Evolutionary conservation across 2,888 invertebrate species (phyloP), one percentile per base, ranked within the genome.

Genomic region (Quadroppia sp.): DNA sequence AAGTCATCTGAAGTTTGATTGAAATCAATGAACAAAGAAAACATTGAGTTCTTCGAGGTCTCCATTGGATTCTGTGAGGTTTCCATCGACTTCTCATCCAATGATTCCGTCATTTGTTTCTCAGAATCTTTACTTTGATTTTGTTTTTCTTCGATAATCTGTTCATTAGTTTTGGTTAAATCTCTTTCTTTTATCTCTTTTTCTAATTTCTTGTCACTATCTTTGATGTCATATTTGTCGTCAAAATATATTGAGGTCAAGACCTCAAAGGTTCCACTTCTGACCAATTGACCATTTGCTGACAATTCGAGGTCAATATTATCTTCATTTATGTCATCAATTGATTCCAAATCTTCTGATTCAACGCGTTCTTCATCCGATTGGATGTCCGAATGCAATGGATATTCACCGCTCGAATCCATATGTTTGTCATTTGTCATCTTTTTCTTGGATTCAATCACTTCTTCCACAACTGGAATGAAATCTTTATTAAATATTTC

Each of bases 211-310:
- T 74, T 32, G 13, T 48, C 45, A 17, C n/a, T n/a, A n/a, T 56
- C 36, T 53, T 42, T 36, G 23, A 53, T 6, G 28, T 76, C 73
- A 15, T 69, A 53, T 13, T 42, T 67, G 36, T 77, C 75, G 25
- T 77, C 77, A 4, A 76, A 72, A 11, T 75, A 72, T 1, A 74
- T 73, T 40, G 76, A 76, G 6, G 74, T 74, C 50, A 77, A 76
- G n/a, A 77, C 50, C 72, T 77, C 77, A 69, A 77, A 77, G 32
- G 77, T 77, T 64, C 77, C 76, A 72, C 77, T 77, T 40, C 77
- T 71, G 15, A 77, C 77, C 77, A 77, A 30, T 77, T 76, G 11
- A 71, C 67, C 53, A 11, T 7, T 42, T 61, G 13, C 61, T 50
- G 13, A 17, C 32, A 36, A 20, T 42, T 50, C 15, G 61, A 40